Base-by-base conservation (phyloP, 2,797 vertebrate species). In the Synanceia verrucosa region DNA sequence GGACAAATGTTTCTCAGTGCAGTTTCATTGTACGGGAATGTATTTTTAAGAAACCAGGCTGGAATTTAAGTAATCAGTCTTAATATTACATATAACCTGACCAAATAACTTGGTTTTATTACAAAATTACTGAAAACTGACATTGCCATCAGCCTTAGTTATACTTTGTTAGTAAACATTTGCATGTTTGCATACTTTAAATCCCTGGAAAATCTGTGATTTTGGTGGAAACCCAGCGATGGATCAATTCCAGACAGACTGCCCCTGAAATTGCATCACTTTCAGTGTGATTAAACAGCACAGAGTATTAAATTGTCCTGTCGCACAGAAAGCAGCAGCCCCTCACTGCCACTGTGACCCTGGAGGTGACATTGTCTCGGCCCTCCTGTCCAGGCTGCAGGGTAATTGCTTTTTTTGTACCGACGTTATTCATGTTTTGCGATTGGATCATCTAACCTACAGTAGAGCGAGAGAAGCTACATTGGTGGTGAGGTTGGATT, bases 361-460 rank as follows among this genome's bases (percentile, higher is more conserved):
- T 37, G 41, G 65, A 76, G 71, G 77, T 74, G 75, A 75, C 29
- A 12, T 63, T 69, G 70, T 60, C 76, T 56, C 36, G 63, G 76
- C 70, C 79, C 69, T 60, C 79, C 78, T 81, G 83, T 84, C 79
- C 70, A 31, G 48, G 66, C 78, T 81, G 71, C 73, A 61, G 84
- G 81, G 83, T 90, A 90, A 91, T 90, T 87, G 86, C 83, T 91
- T 91, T 88, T n/a, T 76, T 81, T 71, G 77, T 64, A 23, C 66
- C 26, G 68, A 70, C 82, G 80, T 85, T 89, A 86, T 88, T 82
- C 83, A 80, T 88, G 87, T 84, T 82, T 53, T 79, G 78, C 44
- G 79, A 89, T 81, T 88, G 82, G 83, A 89, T 88, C 72, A 56
- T 80, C 76, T 46, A 53, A 82, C 87, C 85, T 46, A n/a, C n/a